Percentiles rank a stretch among this genome's conserved stretches.
phyloP scores from a whole-genome alignment of 2,797 vertebrate genomes.

The Rhinella marina region DNA sequence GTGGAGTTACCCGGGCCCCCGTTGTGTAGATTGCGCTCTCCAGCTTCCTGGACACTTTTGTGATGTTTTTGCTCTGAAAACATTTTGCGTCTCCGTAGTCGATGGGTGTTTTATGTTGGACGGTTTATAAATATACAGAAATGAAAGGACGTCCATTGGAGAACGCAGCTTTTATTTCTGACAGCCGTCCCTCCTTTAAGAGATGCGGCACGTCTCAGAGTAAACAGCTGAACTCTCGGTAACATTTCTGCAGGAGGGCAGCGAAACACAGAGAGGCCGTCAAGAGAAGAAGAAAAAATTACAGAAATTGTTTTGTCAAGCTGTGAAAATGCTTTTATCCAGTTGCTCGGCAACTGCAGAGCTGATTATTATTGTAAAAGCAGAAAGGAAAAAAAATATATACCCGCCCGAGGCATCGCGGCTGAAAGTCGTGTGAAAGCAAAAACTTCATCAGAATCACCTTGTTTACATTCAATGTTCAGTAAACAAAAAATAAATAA shows the following conservation, averaged over 20 bases:
- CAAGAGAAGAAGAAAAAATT: conserved; percentile 61
- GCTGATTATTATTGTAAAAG: conserved; percentile 67
- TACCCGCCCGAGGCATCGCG: conserved; percentile 63
- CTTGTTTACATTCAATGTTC: conserved; percentile 66
- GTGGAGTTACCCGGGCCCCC: too few relatives aligned
- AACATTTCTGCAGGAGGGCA: conserved; percentile 4
- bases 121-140: not conserved
- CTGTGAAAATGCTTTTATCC: conserved; percentile 48
- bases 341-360: conserved; percentile 64
- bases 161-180: not conserved
- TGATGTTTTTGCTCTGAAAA: not conserved
- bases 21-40: too few relatives aligned
- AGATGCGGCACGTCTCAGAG: not conserved
- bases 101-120: not conserved
- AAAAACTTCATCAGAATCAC: conserved; percentile 66
- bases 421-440: conserved; percentile 63
- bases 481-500: conserved; percentile 45
- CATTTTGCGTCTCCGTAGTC: not conserved
- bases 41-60: not conserved
- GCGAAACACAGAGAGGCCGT: conserved; percentile 30
- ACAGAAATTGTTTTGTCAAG: conserved; percentile 67
- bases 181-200: not conserved
- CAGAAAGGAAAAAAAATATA: not conserved
- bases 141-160: not conserved
- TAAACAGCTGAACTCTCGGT: conserved; percentile 34